phyloP scores from a whole-genome alignment of 2,888 invertebrate species.

The Nymphalis polychloros region DNA sequence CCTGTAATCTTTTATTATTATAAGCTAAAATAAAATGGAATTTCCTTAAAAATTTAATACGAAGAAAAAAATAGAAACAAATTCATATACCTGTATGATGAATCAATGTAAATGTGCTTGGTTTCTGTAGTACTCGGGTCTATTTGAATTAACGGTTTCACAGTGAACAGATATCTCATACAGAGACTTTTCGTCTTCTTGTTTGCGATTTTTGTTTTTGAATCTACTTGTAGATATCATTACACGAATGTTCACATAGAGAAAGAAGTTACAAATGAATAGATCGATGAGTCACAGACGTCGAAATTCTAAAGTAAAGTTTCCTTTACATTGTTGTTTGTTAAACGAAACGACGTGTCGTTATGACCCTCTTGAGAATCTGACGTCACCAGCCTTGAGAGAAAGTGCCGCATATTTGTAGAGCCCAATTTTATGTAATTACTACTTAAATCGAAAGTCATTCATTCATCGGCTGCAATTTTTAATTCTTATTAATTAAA shows the following conservation, averaged over 20 bases:
- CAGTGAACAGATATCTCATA: too few species aligned
- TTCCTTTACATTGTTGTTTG: background rate
- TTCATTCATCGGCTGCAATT: conserved; percentile 6
- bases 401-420: conserved; percentile 32
- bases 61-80: too few species aligned
- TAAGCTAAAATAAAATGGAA: too few species aligned
- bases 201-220: too few species aligned
- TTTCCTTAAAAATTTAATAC: too few species aligned
- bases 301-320: conserved; percentile 5
- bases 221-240: too few species aligned
- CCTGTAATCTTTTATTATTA: too few species aligned
- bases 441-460: conserved; percentile 14
- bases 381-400: conserved; percentile 40
- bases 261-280: background rate
- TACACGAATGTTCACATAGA: background rate
- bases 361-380: conserved; percentile 33
- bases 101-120: too few species aligned
- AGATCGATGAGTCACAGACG: background rate
- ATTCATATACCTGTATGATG: too few species aligned
- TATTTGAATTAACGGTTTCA: too few species aligned
- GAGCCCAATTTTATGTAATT: conserved; percentile 22
- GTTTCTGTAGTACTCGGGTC: too few species aligned
- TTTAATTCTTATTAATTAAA: background rate
- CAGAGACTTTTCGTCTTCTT: too few species aligned
- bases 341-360: conserved; percentile 11